These are phyloP conservation scores for Microctonus hyperodae DNA, from an alignment of 2,888 invertebrate species.

Conservation along the genomic window DNA sequence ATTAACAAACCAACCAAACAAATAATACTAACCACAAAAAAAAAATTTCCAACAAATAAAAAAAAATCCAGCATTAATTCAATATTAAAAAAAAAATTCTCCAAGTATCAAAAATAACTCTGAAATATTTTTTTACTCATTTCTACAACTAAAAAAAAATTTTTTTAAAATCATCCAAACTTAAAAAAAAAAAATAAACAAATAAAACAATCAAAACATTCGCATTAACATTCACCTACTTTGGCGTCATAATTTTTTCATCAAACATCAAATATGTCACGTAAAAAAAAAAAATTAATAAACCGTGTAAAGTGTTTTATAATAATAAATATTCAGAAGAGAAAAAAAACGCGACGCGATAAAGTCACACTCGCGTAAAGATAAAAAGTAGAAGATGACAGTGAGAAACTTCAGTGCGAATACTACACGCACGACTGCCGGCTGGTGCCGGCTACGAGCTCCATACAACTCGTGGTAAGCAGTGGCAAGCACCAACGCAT, in stretches of 20 bases:
- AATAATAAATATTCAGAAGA: background rate
- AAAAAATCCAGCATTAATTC: no score
- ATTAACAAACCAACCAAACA: no score
- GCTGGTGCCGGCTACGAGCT: constrained; percentile 15
- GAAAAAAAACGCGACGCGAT: background rate
- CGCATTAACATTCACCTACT: no score
- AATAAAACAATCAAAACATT: background rate
- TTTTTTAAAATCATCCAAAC: background rate
- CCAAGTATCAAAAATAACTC: no score
- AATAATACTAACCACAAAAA: no score
- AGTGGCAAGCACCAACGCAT: constrained; percentile 19
- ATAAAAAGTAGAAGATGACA: background rate
- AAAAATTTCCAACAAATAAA: no score
- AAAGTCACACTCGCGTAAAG: background rate
- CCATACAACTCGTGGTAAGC: constrained; percentile 24
- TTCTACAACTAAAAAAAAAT: background rate
- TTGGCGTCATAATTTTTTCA: background rate
- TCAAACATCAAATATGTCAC: background rate
- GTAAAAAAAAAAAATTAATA: no score
- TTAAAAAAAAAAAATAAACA: background rate
- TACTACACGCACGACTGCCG: constrained; percentile 29
- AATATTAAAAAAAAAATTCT: no score
- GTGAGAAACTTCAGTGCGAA: constrained; percentile 14
- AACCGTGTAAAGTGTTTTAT: no score
- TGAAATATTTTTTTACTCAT: no score